Base-by-base conservation (phyloP, 2,797 vertebrate genomes). In the Rachycentron canadum region DNA sequence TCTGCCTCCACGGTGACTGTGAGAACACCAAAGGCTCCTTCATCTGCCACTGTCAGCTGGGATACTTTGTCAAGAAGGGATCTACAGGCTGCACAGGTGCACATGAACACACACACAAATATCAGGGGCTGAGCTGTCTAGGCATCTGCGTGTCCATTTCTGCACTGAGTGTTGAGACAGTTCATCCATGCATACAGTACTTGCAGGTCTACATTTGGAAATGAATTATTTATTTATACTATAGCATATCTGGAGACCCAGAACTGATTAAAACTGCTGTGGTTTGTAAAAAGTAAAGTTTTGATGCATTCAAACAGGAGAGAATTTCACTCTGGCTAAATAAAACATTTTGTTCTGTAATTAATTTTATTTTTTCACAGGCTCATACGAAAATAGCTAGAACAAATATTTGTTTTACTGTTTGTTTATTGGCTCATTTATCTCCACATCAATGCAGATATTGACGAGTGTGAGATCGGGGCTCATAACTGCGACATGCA, bases 11-110 rank as follows among this genome's bases (percentile, higher is more conserved):
- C 0, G 97, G 98, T 0, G 96, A 96, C 77, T 99, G 97, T 19
- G 96, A 99, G 89, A 99, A 99, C 92, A 99, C 97, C 1, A 97
- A 97, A 86, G 97, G 97, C 47, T 98, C 97, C 58, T 99, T 99
- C 90, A 96, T 98, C 91, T 99, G 98, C 76, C 97, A 97, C 89
- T 99, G 97, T 93, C 96, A 95, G 89, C 93, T 96, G 79, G 97
- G 97, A 75, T 98, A 97, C 86, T 94, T 96, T 4, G 92, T 97
- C 79, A 97, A 97, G 91, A 98, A 98, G 84, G 97, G 97, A 59
- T 96, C 96, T 12, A 96, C 95, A 0, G 97, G 97, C n/a, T 98
- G 97, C 89, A 99, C 97, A 84, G 97, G 97, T 98, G 88, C 45
- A 45, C n/a, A 32, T 32, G 43, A 41, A 64, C 59, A 50, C 59